A percentile compares a stretch with the other conserved stretches of the same genome.
Evolutionary conservation across 2,888 invertebrate species (phyloP).

Genomic region (Aporophyla nigra): DNA sequence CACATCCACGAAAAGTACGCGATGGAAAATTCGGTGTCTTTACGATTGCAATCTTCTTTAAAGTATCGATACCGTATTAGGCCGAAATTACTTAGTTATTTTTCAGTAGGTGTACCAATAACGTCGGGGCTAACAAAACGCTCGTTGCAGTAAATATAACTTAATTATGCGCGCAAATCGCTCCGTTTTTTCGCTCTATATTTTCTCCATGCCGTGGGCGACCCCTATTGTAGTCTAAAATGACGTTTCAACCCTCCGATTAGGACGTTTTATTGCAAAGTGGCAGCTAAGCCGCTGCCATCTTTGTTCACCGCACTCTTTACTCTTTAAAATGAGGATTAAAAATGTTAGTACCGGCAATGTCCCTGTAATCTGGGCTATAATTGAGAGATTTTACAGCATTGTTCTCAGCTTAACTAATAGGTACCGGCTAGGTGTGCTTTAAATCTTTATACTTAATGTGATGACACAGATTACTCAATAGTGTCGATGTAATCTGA

Average conservation of each 20-base stretch:
- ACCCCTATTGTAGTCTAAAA: constrained; percentile 1
- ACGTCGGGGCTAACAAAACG: neutral
- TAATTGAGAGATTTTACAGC: constrained; percentile 34
- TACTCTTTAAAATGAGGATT: constrained; percentile 35
- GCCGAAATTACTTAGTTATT: neutral
- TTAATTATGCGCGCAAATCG: too few species aligned
- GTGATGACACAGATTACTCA: constrained; percentile 38
- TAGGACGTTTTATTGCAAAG: constrained; percentile 34
- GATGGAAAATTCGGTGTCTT: neutral
- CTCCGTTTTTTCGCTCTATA: neutral
- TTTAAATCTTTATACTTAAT: constrained; percentile 27
- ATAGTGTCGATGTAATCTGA: constrained; percentile 20
- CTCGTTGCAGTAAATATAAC: too few species aligned
- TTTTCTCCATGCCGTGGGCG: neutral
- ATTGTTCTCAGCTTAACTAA: neutral
- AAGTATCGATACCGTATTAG: neutral
- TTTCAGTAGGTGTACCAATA: neutral
- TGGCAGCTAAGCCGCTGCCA: constrained; percentile 15
- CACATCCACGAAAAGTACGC: neutral
- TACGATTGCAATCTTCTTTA: neutral
- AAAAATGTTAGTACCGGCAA: constrained; percentile 23
- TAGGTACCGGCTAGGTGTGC: neutral
- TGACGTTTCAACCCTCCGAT: constrained; percentile 12
- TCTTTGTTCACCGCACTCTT: constrained; percentile 9
- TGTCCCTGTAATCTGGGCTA: constrained; percentile 17